Evolutionary conservation across 1,140 invertebrate genomes (phyloP).

Genomic region (Monochamus saltuarius): DNA sequence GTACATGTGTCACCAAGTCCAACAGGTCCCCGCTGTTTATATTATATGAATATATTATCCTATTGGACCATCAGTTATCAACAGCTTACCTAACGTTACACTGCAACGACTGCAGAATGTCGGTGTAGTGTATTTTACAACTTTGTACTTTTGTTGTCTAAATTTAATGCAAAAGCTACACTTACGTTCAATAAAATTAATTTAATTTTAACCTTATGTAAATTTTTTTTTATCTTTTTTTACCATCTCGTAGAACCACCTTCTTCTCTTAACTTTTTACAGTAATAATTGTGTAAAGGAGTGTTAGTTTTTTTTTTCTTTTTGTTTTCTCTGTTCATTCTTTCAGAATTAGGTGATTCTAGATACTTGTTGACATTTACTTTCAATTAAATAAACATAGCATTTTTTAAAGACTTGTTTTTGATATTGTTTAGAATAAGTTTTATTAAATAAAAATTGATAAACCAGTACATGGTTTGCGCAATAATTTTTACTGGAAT

Average conservation of each 20-base stretch:
- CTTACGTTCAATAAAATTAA: constrained; percentile 43
- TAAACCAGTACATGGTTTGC: constrained; percentile 28
- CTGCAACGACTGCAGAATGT: constrained; percentile 34
- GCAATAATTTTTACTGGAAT: constrained; percentile 42
- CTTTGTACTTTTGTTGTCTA: constrained; percentile 42
- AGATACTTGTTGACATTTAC: constrained; percentile 42
- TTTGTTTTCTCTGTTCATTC: constrained; percentile 19
- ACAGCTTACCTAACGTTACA: constrained; percentile 39
- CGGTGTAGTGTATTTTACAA: constrained; percentile 40
- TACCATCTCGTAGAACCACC: constrained; percentile 33
- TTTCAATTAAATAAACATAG: constrained; percentile 38
- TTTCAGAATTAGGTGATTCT: constrained; percentile 34
- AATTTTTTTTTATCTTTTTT: constrained; percentile 41
- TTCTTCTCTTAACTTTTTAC: constrained; percentile 26
- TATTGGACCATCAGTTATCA: constrained; percentile 46
- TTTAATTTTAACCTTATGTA: constrained; percentile 45
- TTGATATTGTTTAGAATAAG: constrained; percentile 45
- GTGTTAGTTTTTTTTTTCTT: constrained; percentile 13
- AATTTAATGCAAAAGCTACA: constrained; percentile 29
- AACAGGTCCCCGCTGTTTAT: constrained; percentile 54
- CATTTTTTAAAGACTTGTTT: constrained; percentile 46
- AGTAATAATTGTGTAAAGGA: constrained; percentile 15
- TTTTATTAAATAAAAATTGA: constrained; percentile 30
- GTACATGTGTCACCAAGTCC: constrained; percentile 48
- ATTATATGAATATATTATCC: constrained; percentile 36